phyloP scores from a whole-genome alignment of 2,797 vertebrate genomes.

The Sebastolobus alascanus region DNA sequence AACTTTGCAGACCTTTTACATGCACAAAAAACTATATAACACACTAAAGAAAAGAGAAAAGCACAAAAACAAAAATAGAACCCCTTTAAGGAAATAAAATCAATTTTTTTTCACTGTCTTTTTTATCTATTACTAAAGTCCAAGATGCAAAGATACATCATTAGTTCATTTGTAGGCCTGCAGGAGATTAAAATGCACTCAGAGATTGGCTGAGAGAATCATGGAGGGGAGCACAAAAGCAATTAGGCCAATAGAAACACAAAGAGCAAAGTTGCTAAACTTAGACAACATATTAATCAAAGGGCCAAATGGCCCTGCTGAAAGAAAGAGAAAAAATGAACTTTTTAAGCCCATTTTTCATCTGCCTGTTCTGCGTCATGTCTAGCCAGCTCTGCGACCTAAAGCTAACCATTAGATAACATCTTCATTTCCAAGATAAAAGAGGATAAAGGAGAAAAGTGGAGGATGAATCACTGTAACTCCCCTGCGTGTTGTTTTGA shows the following conservation, averaged over 20 bases:
- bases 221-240: conserved; percentile 50
- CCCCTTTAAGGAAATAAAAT: background rate
- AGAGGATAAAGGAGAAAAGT: conserved; percentile 26
- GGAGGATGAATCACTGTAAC: conserved; percentile 48
- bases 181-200: conserved; percentile 55
- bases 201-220: conserved; percentile 43
- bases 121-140: conserved; percentile 9
- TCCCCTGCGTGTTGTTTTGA: conserved; percentile 51
- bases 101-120: background rate
- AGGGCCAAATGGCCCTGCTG: conserved; percentile 44
- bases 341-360: conserved; percentile 67
- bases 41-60: too few species aligned
- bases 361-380: conserved; percentile 51
- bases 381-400: conserved; percentile 56
- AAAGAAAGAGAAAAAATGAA: conserved; percentile 51
- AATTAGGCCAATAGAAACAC: conserved; percentile 53
- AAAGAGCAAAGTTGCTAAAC: conserved; percentile 58
- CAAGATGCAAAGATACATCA: conserved; percentile 45
- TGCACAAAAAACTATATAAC: too few species aligned
- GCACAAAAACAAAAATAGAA: too few species aligned
- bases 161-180: conserved; percentile 36
- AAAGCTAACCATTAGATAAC: conserved; percentile 75
- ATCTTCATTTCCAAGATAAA: conserved; percentile 72
- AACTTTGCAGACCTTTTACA: too few species aligned
- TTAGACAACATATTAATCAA: conserved; percentile 68